Percentiles rank a stretch among this genome's conserved stretches.
phyloP scores from a whole-genome alignment of 2,888 invertebrate genomes.

The Spodoptera exigua region DNA sequence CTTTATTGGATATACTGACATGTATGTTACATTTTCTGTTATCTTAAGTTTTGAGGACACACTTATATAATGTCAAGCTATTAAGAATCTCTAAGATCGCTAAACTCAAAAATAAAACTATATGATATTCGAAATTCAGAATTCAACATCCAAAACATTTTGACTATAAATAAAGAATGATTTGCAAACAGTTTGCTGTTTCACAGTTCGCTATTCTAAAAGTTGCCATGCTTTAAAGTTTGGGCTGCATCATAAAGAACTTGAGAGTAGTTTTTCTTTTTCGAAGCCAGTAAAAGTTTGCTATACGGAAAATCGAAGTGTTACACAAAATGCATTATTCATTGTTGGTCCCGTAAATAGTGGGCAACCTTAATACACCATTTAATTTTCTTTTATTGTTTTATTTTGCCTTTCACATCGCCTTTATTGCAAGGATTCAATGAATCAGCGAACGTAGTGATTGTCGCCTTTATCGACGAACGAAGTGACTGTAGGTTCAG shows the following conservation, averaged over 20 bases:
- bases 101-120: too few species aligned
- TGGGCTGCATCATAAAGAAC: conserved; percentile 17
- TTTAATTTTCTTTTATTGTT: conserved; percentile 2
- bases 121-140: background rate
- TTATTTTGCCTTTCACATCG: background rate
- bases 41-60: too few species aligned
- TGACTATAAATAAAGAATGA: conserved; percentile 1
- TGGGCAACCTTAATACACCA: background rate
- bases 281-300: conserved; percentile 13
- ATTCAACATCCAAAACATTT: too few species aligned
- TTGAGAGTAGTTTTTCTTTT: conserved; percentile 30
- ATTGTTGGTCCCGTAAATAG: conserved; percentile 14
- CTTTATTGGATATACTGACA: too few species aligned
- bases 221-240: conserved; percentile 26
- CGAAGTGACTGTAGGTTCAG: too few species aligned
- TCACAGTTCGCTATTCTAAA: conserved; percentile 5
- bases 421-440: background rate
- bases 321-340: conserved; percentile 29
- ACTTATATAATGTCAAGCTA: too few species aligned
- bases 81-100: too few species aligned
- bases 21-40: too few species aligned
- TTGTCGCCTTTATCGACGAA: too few species aligned
- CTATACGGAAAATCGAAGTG: conserved; percentile 4
- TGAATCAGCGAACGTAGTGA: too few species aligned
- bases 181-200: conserved; percentile 17